Evolutionary conservation across 2,888 invertebrate genomes (phyloP), one percentile per base, ranked within the genome.

Genomic region (Linnaemya tessellans): DNA sequence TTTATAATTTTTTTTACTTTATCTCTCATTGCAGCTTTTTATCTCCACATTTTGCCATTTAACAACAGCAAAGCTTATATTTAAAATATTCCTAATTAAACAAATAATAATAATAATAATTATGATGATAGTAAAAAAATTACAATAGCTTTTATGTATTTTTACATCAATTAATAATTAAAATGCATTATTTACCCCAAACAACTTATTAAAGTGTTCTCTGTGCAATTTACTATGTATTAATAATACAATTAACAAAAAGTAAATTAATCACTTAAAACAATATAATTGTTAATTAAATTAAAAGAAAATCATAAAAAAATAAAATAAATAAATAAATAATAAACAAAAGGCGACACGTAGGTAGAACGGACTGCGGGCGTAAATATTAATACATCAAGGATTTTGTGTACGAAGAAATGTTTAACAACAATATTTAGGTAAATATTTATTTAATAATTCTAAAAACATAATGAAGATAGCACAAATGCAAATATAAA

Each of bases 391-490:
- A 70, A 77, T 51, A 80, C 86, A 74, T 80, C 84, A 80, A 87
- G 86, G 87, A 87, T 79, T 87, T 88, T 88, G 56, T 88, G 89
- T 88, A 88, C 88, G 90, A 88, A 92, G 92, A 91, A 89, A 91
- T 91, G 91, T 89, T 89, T 89, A 88, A 88, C 90, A 89, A 87
- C 87, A 88, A 89, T 88, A 89, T 90, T 87, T 87, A 91, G 91
- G 91, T 91, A 88, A 91, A 89, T 90, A 64, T 78, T 78, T 74
- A 81, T 62, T 78, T 64, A 38, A 20, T 38, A 38, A 7, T 30
- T n/a, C 1, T 3, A 25, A 58, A 25, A 25, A 20, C 3, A 22
- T 22, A 54, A 11, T n/a, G n/a, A n/a, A n/a, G n/a, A n/a, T n/a
- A n/a, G n/a, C n/a, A n/a, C n/a, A n/a, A n/a, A n/a, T n/a, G n/a